Base-by-base conservation (phyloP, 2,888 invertebrate species). In the Drosophila silvestris region DNA sequence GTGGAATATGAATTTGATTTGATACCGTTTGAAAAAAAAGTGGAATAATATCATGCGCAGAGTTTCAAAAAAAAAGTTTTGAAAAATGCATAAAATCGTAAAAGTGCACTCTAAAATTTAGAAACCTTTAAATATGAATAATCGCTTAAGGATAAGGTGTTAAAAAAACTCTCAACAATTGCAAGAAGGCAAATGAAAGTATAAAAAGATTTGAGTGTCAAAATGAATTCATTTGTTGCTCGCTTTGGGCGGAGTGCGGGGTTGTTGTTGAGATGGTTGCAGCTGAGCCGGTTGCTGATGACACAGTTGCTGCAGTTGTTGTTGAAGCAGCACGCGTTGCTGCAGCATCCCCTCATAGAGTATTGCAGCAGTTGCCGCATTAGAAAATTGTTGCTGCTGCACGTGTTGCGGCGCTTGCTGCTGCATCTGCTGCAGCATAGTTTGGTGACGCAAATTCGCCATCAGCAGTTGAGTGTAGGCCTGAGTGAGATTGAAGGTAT, bases 291-390 rank as follows among this genome's bases (percentile, higher is more conserved):
- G 19, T 44, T 47, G 4, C 47, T 65, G 69, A 5, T 60, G 39
- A 1, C 19, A 22, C n/a, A 62, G 59, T 33, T 62, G 72, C 5
- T 57, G 47, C 1, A 59, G 47, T 5, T 62, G 66, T 10, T 59
- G 59, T 28, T 59, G 65, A 16, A 28, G 12, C 14, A 53, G 19
- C 1, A 39, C 44, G 3, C 71, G 62, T 39, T 72, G 78, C 51
- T 81, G 78, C 51, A 79, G 2, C 65, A 80, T 57, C 1, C 68
- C 68, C 19, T 79, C 78, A 41, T 72, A 79, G 26, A 79, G 72
- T 22, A 68, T 69, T 3, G 68, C 59, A 33, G 65, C 64, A 39
- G 75, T 56, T 12, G 80, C 58, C 3, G 61, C 61, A 63, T 63
- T 77, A 10, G 56, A 28, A 1, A 7, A 7, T 3, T 62, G 47